Conservation (phyloP, 2,113 vertebrate genomes). For the Nibea coibor region DNA sequence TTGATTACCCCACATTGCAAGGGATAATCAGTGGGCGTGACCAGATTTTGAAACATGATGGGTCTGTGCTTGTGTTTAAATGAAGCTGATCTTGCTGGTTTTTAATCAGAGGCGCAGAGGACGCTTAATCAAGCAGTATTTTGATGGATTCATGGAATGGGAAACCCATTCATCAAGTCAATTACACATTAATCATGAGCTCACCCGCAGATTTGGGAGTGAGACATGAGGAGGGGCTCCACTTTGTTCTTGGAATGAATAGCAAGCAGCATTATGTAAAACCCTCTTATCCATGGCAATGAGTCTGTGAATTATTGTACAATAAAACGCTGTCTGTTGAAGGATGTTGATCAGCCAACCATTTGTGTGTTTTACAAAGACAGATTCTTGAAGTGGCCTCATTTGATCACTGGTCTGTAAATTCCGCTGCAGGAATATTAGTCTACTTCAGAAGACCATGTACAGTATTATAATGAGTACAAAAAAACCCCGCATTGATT, state of each 20-base stretch:
- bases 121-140: conserved; percentile 81
- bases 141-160: conserved; percentile 82
- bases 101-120: conserved; percentile 80
- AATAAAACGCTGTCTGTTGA: conserved; percentile 33
- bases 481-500: conserved; percentile 11
- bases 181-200: conserved; percentile 82
- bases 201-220: conserved; percentile 72
- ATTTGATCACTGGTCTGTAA: conserved; percentile 49
- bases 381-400: conserved; percentile 39
- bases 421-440: conserved; percentile 35
- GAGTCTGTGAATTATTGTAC: conserved; percentile 58
- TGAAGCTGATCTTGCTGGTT: conserved; percentile 77
- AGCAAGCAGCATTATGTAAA: conserved; percentile 67
- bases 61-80: conserved; percentile 77
- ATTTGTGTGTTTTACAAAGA: conserved; percentile 54
- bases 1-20: conserved; percentile 66
- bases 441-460: conserved; percentile 2
- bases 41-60: conserved; percentile 74
- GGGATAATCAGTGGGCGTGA: conserved; percentile 79
- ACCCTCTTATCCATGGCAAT: conserved; percentile 63
- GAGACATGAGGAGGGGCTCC: conserved; percentile 68
- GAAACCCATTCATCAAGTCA: conserved; percentile 83
- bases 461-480: not conserved
- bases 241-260: conserved; percentile 75
- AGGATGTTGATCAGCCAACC: conserved; percentile 52